Evolutionary conservation across 2,797 vertebrate genomes (phyloP).

Genomic region (Gastrophryne carolinensis): DNA sequence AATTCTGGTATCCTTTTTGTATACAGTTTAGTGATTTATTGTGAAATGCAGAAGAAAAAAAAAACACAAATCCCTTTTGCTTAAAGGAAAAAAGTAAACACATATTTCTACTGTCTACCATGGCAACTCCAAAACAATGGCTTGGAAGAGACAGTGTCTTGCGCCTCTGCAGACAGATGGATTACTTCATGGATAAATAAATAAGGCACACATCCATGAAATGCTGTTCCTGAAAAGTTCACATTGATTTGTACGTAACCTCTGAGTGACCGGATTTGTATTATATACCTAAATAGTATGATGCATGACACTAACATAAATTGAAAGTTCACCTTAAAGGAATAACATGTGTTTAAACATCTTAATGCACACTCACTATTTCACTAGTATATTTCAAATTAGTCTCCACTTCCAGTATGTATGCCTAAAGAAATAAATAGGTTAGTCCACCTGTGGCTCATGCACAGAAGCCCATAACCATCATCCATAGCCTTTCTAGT

Average conservation of each 20-base stretch:
- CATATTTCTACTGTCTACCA: slow-evolving; percentile 35
- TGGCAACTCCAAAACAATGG: slow-evolving; percentile 32
- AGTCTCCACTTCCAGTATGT: no score
- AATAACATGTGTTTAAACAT: no score
- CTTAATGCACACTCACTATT: no score
- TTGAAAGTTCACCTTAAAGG: not conserved
- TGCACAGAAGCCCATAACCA: no score
- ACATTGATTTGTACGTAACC: slow-evolving; percentile 36
- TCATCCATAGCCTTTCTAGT: no score
- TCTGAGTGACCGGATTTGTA: not conserved
- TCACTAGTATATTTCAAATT: no score
- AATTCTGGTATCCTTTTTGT: not conserved
- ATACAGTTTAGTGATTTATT: slow-evolving; percentile 2
- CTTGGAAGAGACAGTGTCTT: slow-evolving; percentile 31
- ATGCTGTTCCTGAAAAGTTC: slow-evolving; percentile 36
- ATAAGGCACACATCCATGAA: slow-evolving; percentile 39
- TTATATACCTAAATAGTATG: not conserved
- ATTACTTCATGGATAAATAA: slow-evolving; percentile 51
- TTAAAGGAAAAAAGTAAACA: slow-evolving; percentile 27
- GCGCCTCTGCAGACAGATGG: slow-evolving; percentile 41
- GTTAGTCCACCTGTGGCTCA: no score
- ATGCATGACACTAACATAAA: not conserved
- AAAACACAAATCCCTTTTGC: not conserved
- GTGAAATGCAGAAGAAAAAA: not conserved
- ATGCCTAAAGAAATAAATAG: no score